Evolutionary conservation across 2,113 vertebrate genomes (phyloP).

Genomic region (Oenanthe melanoleuca): DNA sequence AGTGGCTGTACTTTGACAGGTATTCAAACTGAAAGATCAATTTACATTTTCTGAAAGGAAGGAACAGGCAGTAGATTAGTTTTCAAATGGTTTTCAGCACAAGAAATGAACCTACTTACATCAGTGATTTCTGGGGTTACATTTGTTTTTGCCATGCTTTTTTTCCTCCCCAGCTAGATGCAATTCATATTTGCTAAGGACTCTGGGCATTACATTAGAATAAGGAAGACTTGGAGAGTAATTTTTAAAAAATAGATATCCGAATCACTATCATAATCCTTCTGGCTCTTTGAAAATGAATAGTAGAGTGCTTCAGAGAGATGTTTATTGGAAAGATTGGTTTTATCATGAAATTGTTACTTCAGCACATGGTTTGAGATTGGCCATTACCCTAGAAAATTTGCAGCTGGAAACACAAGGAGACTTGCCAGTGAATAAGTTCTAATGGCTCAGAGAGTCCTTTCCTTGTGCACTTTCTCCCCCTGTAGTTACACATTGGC

Average conservation of each 20-base stretch:
- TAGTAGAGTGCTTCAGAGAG: constrained; percentile 18
- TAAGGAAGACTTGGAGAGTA: constrained; percentile 29
- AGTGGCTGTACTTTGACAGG: constrained; percentile 10
- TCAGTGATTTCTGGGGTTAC: constrained; percentile 21
- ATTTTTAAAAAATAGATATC: constrained; percentile 36
- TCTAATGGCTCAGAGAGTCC: background rate
- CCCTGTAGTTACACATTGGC: background rate
- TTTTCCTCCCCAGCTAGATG: background rate
- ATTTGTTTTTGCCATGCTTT: background rate
- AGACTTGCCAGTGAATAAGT: background rate
- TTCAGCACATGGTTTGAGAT: constrained; percentile 21
- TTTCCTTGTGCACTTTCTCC: background rate
- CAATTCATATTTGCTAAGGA: constrained; percentile 26
- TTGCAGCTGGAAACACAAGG: constrained; percentile 1
- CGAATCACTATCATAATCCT: constrained; percentile 27
- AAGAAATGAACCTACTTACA: constrained; percentile 36
- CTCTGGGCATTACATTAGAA: constrained; percentile 2
- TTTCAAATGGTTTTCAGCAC: constrained; percentile 55
- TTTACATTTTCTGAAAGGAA: constrained; percentile 61
- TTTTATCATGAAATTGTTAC: constrained; percentile 50
- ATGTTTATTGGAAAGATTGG: constrained; percentile 36
- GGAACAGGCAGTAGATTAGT: constrained; percentile 40
- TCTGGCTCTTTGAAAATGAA: constrained; percentile 46
- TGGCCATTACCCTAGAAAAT: constrained; percentile 17
- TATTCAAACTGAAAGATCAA: constrained; percentile 48